Evolutionary conservation across 2,888 invertebrate species (phyloP).

Genomic region (Drosophila mimica): DNA sequence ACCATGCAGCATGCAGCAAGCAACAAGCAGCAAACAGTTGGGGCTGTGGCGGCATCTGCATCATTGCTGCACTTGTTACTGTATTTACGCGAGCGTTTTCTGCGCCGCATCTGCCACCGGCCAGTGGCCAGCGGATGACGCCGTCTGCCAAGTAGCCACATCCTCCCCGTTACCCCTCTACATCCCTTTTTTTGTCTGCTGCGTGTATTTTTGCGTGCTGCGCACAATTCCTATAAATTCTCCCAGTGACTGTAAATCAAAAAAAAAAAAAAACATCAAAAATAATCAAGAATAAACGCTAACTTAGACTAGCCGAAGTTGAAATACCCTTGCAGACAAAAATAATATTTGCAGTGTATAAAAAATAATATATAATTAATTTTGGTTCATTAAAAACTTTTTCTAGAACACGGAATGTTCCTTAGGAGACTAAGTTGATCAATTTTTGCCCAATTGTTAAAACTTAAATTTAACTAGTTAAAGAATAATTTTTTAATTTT

Average conservation of each 20-base stretch:
- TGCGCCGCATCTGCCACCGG: conserved; percentile 40
- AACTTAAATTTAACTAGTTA: neutral
- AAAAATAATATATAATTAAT: neutral
- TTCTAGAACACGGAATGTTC: neutral
- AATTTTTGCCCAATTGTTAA: neutral
- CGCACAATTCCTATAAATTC: conserved; percentile 59
- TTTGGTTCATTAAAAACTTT: neutral
- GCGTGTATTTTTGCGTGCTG: conserved; percentile 53
- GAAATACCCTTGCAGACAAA: neutral
- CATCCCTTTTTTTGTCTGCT: neutral
- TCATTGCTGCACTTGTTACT: conserved; percentile 50
- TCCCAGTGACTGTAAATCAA: conserved; percentile 66
- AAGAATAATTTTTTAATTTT: too few species aligned
- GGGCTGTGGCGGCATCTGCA: conserved; percentile 9
- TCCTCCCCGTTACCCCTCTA: conserved; percentile 8
- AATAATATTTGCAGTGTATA: neutral
- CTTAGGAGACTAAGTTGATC: neutral
- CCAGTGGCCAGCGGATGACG: conserved; percentile 20
- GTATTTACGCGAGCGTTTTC: conserved; percentile 23
- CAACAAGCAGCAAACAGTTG: neutral
- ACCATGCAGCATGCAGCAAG: conserved; percentile 15
- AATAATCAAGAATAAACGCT: neutral
- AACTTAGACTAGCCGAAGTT: neutral
- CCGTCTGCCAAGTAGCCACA: conserved; percentile 37
- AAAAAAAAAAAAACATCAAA: conserved; percentile 23